Percentiles rank a stretch among this genome's conserved stretches.
phyloP scores from a whole-genome alignment of 2,797 vertebrate genomes.

The Crax fasciolata region DNA sequence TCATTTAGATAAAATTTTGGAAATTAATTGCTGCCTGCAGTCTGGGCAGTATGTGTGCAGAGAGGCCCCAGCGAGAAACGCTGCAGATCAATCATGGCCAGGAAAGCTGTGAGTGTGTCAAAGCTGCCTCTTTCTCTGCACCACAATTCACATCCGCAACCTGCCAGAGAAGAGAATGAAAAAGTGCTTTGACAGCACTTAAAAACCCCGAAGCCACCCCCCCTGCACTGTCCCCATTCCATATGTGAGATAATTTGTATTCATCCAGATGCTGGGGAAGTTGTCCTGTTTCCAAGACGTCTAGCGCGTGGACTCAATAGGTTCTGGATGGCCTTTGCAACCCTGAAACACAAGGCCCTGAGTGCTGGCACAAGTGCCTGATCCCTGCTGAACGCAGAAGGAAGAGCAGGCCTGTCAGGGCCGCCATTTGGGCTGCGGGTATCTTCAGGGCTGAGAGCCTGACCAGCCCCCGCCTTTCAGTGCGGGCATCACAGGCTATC shows the following conservation, averaged over 20 bases:
- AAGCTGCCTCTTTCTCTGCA: not conserved
- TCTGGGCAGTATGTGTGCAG: not conserved
- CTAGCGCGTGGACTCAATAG: not conserved
- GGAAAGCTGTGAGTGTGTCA: not conserved
- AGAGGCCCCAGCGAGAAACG: not conserved
- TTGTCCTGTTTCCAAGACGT: not conserved
- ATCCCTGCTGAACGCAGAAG: not conserved
- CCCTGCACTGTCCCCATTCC: not conserved
- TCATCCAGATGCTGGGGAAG: not conserved
- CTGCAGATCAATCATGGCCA: not conserved
- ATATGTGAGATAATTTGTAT: not conserved
- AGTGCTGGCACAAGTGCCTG: accelerated
- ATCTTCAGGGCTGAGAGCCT: not conserved
- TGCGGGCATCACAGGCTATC: not conserved
- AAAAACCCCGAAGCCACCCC: not conserved
- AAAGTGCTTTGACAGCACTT: not conserved
- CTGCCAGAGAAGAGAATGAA: not conserved
- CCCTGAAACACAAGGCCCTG: not conserved
- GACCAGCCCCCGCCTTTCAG: accelerated
- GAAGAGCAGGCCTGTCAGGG: not conserved
- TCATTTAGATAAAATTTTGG: not conserved
- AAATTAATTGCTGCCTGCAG: not conserved
- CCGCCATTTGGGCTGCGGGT: not conserved
- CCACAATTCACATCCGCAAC: not conserved
- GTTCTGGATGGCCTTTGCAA: not conserved